A percentile compares a stretch with the other conserved stretches of the same genome.
These are phyloP conservation scores for Clitarchus hookeri DNA, from an alignment of 2,888 invertebrate species.

Conservation along the genomic window DNA sequence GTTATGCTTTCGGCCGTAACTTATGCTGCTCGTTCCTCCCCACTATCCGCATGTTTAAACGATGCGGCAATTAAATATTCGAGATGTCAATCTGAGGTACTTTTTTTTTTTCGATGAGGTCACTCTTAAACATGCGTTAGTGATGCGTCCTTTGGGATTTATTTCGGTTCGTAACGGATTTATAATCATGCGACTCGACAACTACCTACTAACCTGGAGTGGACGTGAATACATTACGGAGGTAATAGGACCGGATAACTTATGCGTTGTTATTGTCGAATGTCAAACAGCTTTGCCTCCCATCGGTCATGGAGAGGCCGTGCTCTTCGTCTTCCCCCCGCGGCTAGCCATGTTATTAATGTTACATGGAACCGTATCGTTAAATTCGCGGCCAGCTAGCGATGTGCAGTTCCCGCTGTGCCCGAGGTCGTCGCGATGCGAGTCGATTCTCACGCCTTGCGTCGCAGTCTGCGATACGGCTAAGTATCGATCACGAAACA, in stretches of 20 bases:
- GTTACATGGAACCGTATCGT: not conserved
- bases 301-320: not conserved
- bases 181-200: not conserved
- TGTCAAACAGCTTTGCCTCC: not conserved
- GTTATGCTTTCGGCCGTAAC: not conserved
- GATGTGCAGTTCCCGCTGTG: not conserved
- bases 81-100: not conserved
- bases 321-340: not conserved
- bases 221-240: not conserved
- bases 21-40: not conserved
- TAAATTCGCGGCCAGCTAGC: not conserved
- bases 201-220: not conserved
- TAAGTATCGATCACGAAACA: too few relatives aligned
- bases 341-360: not conserved
- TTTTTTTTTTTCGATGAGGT: not conserved
- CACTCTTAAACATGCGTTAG: not conserved
- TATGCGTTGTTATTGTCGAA: constrained; percentile 14
- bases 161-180: constrained; percentile 5
- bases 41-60: not conserved
- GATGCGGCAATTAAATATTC: constrained; percentile 14
- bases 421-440: too few relatives aligned
- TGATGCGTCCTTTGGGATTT: constrained; percentile 6
- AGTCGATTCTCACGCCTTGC: too few relatives aligned
- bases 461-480: too few relatives aligned
- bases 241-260: not conserved